Evolutionary conservation across 1,140 invertebrate species (phyloP).

Genomic region (Pogonomyrmex californicus): DNA sequence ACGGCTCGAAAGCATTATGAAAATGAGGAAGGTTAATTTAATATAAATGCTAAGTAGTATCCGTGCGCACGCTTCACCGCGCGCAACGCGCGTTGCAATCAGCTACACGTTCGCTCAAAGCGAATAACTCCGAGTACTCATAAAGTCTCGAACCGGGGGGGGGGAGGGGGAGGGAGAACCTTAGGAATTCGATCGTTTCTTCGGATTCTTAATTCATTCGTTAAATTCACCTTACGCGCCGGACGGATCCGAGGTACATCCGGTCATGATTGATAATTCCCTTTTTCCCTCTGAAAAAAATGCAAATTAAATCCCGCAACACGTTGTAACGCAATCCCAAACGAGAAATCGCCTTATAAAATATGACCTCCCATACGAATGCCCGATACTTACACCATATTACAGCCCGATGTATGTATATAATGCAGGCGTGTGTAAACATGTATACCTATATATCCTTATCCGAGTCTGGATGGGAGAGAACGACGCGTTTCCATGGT

Average conservation of each 20-base stretch:
- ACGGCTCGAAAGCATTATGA: slow-evolving; percentile 69
- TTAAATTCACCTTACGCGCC: not conserved
- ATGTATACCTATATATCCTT: slow-evolving; percentile 73
- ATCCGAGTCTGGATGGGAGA: slow-evolving; percentile 76
- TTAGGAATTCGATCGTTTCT: slow-evolving; percentile 6
- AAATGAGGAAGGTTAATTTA: slow-evolving; percentile 78
- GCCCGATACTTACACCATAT: slow-evolving; percentile 70
- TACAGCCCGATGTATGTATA: slow-evolving; percentile 65
- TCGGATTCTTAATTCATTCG: not conserved
- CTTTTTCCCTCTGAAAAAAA: slow-evolving; percentile 37
- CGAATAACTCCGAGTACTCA: slow-evolving; percentile 59
- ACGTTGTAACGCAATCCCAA: slow-evolving; percentile 53
- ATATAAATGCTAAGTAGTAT: slow-evolving; percentile 79
- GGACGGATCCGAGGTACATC: not conserved
- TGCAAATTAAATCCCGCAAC: slow-evolving; percentile 47
- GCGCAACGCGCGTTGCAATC: slow-evolving; percentile 61
- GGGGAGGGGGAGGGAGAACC: not conserved
- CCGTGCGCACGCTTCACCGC: slow-evolving; percentile 42
- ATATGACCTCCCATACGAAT: slow-evolving; percentile 72
- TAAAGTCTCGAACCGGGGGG: too few species aligned
- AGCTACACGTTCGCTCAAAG: slow-evolving; percentile 65
- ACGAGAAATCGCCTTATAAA: slow-evolving; percentile 74
- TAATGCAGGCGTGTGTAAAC: slow-evolving; percentile 70
- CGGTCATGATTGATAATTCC: slow-evolving; percentile 42
- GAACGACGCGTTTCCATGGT: slow-evolving; percentile 83